Evolutionary conservation across 2,797 vertebrate genomes (phyloP).

Genomic region (Cichlasoma orientale): DNA sequence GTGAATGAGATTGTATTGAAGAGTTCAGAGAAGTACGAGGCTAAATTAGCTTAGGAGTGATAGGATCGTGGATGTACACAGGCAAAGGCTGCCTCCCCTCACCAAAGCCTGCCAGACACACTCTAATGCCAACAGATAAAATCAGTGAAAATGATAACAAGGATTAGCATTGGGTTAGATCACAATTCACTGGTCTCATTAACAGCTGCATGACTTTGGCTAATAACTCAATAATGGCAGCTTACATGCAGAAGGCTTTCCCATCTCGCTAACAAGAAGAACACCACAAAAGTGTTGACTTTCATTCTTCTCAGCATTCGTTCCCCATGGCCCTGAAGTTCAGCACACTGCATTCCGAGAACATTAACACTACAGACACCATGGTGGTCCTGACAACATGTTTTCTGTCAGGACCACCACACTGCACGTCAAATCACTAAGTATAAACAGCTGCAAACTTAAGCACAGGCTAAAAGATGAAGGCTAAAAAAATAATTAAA

Average conservation of each 20-base stretch:
- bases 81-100: constrained; percentile 36
- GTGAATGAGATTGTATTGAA: neutral
- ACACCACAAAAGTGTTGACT: neutral
- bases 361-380: no score
- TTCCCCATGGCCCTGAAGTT: no score
- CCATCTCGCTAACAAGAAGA: neutral
- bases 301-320: neutral
- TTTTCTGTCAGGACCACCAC: no score
- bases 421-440: no score
- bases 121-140: neutral
- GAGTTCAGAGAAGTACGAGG: neutral
- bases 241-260: neutral
- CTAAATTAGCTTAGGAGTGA: neutral
- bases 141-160: neutral
- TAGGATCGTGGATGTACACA: constrained; percentile 22
- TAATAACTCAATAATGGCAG: neutral
- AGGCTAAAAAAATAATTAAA: neutral
- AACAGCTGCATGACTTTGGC: neutral
- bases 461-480: neutral
- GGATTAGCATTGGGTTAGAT: neutral
- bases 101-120: constrained; percentile 49
- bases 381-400: no score
- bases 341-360: no score
- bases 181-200: neutral
- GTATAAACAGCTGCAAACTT: no score